Base-by-base conservation (phyloP, 2,113 vertebrate genomes). In the Peromyscus leucopus region DNA sequence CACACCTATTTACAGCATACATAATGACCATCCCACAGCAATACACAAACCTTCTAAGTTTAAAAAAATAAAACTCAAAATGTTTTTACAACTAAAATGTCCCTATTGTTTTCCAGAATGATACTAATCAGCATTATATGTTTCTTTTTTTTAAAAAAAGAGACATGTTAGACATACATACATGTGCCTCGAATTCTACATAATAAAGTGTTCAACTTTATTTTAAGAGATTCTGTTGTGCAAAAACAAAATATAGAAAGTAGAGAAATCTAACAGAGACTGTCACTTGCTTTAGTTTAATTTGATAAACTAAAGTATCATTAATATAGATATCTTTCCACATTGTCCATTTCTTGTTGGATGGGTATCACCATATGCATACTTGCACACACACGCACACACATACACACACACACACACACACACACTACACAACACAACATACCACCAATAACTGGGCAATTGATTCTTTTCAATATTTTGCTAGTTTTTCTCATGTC, bases 381-480 rank as follows among this genome's bases (percentile, higher is more conserved):
- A 16, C 42, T 24, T 11, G 2, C 10, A 2, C 8, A 13, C 10
- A 59, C 26, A 46, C 7, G 17, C 46, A 51, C 11, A 46, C 74
- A 80, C 48, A 55, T 7, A 71, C 16, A 6, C 19, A 93, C 26
- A 82, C 2, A 51, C 6, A 78, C 26, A 46, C 3, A 72, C 61
- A 78, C 69, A 63, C 24, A 79, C 2, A 15, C 16, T 31, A 46
- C 19, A 48, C 67, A 2, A 28, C 61, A 65, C 63, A 65, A 76
- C 42, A 79, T 1, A 19, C 7, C 48, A 61, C 17, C 84, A n/a
- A 61, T 46, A 22, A 59, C 2, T 55, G 79, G 48, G 13, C 55
- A 85, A 75, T 80, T 93, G 67, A 94, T 51, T 33, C 65, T n/a
- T 67, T 79, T 57, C 79, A 96, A 84, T 79, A 67, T 88, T 94